Evolutionary conservation across 2,888 invertebrate species (phyloP).

Genomic region (Tachina fera): DNA sequence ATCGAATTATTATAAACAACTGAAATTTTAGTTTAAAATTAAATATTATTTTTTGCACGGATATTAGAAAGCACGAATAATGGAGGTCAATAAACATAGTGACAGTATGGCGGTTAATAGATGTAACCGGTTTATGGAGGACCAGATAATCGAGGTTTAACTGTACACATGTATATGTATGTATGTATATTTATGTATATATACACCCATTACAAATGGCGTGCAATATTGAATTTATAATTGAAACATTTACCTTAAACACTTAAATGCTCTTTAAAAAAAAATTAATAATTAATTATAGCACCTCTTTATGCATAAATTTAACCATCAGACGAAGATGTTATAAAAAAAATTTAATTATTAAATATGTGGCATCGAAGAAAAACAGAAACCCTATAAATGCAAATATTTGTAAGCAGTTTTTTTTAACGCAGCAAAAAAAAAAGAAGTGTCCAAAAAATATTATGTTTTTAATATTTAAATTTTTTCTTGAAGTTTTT

Average conservation of each 20-base stretch:
- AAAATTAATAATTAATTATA: slow-evolving; percentile 27
- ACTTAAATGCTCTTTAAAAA: slow-evolving; percentile 24
- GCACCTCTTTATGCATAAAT: slow-evolving; percentile 39
- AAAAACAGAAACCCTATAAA: slow-evolving; percentile 6
- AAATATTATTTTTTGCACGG: too few species aligned
- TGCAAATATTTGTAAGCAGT: slow-evolving; percentile 18
- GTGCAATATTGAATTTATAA: slow-evolving; percentile 15
- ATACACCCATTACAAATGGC: neutral
- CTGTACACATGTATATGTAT: too few species aligned
- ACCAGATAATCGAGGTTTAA: too few species aligned
- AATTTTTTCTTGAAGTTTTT: too few species aligned
- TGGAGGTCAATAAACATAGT: too few species aligned
- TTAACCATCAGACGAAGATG: neutral
- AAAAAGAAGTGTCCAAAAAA: neutral
- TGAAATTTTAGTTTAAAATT: too few species aligned
- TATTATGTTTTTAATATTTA: too few species aligned
- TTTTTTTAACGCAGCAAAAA: neutral
- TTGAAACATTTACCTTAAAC: slow-evolving; percentile 14
- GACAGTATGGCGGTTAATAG: too few species aligned
- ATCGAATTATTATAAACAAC: too few species aligned
- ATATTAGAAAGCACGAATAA: too few species aligned
- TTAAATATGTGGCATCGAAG: slow-evolving; percentile 2
- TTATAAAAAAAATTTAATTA: slow-evolving; percentile 22
- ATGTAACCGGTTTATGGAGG: too few species aligned
- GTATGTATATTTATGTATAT: neutral